Base-by-base conservation (phyloP, 2,888 invertebrate genomes). In the Lamellibrachia satsuma region DNA sequence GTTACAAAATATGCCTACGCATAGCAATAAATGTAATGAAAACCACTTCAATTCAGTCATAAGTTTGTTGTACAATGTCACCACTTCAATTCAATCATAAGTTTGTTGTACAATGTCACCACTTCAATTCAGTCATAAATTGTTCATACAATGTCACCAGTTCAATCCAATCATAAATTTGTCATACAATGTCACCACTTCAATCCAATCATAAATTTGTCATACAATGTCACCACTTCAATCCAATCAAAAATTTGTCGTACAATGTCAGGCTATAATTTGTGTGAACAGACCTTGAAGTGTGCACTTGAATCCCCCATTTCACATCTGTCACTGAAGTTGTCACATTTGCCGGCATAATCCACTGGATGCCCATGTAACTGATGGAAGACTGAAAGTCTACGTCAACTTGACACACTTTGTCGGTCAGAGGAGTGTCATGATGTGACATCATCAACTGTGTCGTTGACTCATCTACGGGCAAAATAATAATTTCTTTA, bases 291-390 rank as follows among this genome's bases (percentile, higher is more conserved):
- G 75, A 75, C 75, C 75, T 75, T 75, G 75, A 75, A 75, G 75
- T 75, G 1, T 75, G 75, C n/a, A 22, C 75, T 75, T 75, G 4
- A 75, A 75, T 75, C 75, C 75, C 75, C 75, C 75, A 75, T 75
- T 75, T 75, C 22, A 75, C 75, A 75, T 15, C 11, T 22, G 75
- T 75, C 75, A 75, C 75, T 75, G 4, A 22, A 75, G 75, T 22
- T 11, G 75, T 75, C 22, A 75, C 22, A 75, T 75, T 75, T 75
- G 75, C 22, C 75, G 75, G 75, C 75, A 75, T 15, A 75, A 6
- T 75, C 75, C 75, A 75, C 75, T 75, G 75, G 75, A 75, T 75
- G 22, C 75, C 75, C 75, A 75, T 75, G 75, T 75, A n/a, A 75
- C 75, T 75, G 75, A 75, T 75, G 75, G 75, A 75, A 11, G 75